phyloP scores from a whole-genome alignment of 2,888 invertebrate genomes.

The Drosophila testacea region DNA sequence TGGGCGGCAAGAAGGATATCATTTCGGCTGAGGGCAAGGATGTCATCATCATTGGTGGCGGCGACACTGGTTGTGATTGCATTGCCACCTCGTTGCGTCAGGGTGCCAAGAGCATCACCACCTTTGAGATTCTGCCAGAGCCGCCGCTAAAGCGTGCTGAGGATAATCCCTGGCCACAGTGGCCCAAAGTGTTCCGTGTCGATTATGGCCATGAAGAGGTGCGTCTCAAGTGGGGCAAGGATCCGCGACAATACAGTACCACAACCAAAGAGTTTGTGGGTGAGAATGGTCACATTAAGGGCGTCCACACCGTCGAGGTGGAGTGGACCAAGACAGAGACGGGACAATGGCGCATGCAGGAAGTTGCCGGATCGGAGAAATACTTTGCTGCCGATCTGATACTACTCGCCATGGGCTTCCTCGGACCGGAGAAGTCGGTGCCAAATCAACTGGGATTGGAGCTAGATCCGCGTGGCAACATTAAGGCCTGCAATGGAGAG shows the following conservation, averaged over 20 bases:
- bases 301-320: slow-evolving; percentile 95
- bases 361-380: slow-evolving; percentile 92
- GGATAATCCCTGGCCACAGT: slow-evolving; percentile 99
- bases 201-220: slow-evolving; percentile 99
- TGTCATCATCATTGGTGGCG: slow-evolving; percentile 95
- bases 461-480: slow-evolving; percentile 96
- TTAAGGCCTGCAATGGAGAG: slow-evolving; percentile 91
- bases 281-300: slow-evolving; percentile 95
- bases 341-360: slow-evolving; percentile 97
- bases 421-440: slow-evolving; percentile 96
- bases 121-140: slow-evolving; percentile 98
- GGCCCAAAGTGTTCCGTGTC: slow-evolving; percentile 97
- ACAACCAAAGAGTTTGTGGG: slow-evolving; percentile 97
- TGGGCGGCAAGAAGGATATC: slow-evolving; percentile 88
- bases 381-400: slow-evolving; percentile 95
- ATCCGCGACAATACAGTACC: slow-evolving; percentile 97
- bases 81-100: slow-evolving; percentile 98
- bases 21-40: slow-evolving; percentile 96
- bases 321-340: slow-evolving; percentile 96
- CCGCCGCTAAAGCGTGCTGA: slow-evolving; percentile 92
- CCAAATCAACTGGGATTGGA: slow-evolving; percentile 92
- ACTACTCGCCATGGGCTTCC: slow-evolving; percentile 98
- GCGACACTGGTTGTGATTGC: slow-evolving; percentile 98
- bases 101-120: slow-evolving; percentile 94
- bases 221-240: slow-evolving; percentile 94